Evolutionary conservation across 2,888 invertebrate genomes (phyloP).

Genomic region (Brachylomia viminalis): DNA sequence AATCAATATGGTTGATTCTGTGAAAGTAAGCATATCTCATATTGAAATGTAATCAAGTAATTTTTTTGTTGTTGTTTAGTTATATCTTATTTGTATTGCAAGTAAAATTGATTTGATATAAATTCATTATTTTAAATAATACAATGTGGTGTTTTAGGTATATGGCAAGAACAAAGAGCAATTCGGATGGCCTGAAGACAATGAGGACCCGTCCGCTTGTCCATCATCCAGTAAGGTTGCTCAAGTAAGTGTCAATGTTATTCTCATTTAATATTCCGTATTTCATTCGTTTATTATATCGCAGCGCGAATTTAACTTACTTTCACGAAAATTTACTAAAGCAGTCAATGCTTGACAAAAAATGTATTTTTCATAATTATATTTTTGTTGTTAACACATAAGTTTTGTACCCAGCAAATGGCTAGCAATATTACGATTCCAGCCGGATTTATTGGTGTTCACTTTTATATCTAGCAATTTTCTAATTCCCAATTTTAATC

Average conservation of each 20-base stretch:
- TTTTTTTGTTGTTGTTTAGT: background rate
- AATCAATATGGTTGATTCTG: slow-evolving; percentile 97
- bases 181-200: slow-evolving; percentile 99
- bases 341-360: too few relatives aligned
- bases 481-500: background rate
- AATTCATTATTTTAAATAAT: background rate
- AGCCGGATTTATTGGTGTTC: background rate
- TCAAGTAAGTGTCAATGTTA: slow-evolving; percentile 73
- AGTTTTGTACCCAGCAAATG: background rate
- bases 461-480: background rate
- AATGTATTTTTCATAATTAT: too few relatives aligned
- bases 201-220: slow-evolving; percentile 93
- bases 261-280: background rate
- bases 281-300: too few relatives aligned
- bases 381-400: background rate
- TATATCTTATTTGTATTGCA: too few relatives aligned
- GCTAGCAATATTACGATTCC: background rate
- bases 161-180: slow-evolving; percentile 98
- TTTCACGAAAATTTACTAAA: background rate
- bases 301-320: background rate
- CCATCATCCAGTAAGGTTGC: slow-evolving; percentile 86
- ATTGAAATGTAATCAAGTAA: background rate
- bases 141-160: slow-evolving; percentile 80
- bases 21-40: slow-evolving; percentile 91
- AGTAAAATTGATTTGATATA: too few relatives aligned